phyloP scores from a whole-genome alignment of 2,113 vertebrate genomes.

The Crotophaga sulcirostris region DNA sequence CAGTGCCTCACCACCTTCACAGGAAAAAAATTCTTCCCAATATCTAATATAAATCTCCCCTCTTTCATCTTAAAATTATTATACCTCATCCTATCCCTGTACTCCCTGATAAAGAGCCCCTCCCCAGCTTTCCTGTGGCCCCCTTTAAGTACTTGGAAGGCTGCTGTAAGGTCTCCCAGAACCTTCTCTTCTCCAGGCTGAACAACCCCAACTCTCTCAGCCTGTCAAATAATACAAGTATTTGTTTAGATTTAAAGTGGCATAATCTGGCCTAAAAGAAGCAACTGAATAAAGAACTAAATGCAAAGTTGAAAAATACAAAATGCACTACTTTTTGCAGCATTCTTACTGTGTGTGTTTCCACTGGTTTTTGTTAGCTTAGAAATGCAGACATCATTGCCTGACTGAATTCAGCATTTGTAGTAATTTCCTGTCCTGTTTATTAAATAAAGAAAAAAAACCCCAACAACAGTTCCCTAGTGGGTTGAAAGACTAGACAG shows the following conservation, averaged over 20 bases:
- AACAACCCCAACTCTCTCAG: too few relatives aligned
- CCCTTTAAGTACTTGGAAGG: too few relatives aligned
- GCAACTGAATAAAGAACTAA: background rate
- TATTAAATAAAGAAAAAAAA: background rate
- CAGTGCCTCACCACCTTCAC: too few relatives aligned
- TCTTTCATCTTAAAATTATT: too few relatives aligned
- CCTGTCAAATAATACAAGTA: background rate
- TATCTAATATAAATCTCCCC: too few relatives aligned
- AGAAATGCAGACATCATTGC: background rate
- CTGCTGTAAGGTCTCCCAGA: too few relatives aligned
- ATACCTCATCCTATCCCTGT: too few relatives aligned
- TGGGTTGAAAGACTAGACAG: background rate
- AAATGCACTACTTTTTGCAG: background rate
- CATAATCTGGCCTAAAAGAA: background rate
- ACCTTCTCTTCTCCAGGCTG: too few relatives aligned
- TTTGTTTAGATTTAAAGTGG: background rate
- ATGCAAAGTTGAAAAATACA: background rate
- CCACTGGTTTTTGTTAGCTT: background rate
- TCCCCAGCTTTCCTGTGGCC: too few relatives aligned
- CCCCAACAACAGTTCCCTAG: background rate
- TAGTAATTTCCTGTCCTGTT: background rate
- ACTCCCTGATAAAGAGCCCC: too few relatives aligned
- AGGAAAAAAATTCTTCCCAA: too few relatives aligned
- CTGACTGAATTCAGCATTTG: background rate
- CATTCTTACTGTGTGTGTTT: background rate